phyloP scores from a whole-genome alignment of 1,140 invertebrate genomes.

The Brachionus plicatilis region DNA sequence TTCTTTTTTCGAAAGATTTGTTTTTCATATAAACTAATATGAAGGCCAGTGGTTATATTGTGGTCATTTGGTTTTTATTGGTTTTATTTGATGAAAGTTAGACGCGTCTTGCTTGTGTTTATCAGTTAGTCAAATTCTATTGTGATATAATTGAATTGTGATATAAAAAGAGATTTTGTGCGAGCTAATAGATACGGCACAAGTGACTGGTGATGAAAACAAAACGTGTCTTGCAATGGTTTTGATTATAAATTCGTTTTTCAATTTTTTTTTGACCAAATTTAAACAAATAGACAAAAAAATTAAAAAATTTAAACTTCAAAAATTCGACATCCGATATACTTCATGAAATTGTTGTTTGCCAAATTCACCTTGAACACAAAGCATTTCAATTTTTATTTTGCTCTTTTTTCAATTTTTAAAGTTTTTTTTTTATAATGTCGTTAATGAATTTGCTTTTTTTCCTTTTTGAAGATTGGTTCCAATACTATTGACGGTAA shows the following conservation, averaged over 20 bases:
- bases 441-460: background rate
- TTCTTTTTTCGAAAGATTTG: background rate
- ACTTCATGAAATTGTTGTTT: background rate
- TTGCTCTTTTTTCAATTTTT: conserved; percentile 5
- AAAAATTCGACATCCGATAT: background rate
- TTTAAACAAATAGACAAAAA: conserved; percentile 14
- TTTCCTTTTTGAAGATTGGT: background rate
- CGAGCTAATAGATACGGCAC: background rate
- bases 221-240: background rate
- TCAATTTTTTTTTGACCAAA: background rate
- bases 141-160: background rate
- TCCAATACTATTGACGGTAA: background rate
- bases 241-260: conserved; percentile 4
- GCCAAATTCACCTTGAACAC: background rate
- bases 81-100: background rate
- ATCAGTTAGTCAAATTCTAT: background rate
- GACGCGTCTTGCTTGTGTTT: background rate
- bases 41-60: background rate
- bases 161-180: background rate
- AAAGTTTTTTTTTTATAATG: background rate
- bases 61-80: background rate
- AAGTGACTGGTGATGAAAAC: background rate
- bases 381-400: conserved; percentile 23
- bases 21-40: background rate
- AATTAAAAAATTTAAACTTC: background rate